Percentiles rank a stretch among this genome's conserved stretches.
phyloP scores from a whole-genome alignment of 1,140 invertebrate genomes.

The Leptinotarsa texana region DNA sequence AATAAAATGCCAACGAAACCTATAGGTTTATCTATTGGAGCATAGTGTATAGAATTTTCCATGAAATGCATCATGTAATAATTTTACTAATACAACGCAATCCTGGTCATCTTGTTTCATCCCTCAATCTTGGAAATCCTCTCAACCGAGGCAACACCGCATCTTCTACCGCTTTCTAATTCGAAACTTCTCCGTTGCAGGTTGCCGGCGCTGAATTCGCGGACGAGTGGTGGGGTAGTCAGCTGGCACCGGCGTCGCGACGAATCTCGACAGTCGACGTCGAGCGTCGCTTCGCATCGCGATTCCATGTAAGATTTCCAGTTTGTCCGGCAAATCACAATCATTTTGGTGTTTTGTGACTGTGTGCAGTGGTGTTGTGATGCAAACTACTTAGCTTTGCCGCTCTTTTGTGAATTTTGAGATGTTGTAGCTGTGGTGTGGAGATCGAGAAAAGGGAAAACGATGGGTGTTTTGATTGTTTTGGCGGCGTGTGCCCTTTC shows the following conservation, averaged over 20 bases:
- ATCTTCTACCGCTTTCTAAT: constrained; percentile 39
- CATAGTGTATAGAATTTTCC: no score
- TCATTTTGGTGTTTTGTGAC: constrained; percentile 23
- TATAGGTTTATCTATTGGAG: no score
- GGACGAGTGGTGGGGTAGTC: constrained; percentile 47
- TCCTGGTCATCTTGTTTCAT: no score
- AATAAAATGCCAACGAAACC: background rate
- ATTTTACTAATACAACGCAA: no score
- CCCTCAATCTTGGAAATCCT: no score
- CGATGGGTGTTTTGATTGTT: constrained; percentile 43
- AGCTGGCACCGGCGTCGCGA: constrained; percentile 54
- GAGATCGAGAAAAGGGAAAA: constrained; percentile 19
- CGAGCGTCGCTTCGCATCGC: constrained; percentile 45
- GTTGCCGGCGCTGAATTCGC: constrained; percentile 53
- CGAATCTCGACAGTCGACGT: constrained; percentile 53
- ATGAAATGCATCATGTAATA: no score
- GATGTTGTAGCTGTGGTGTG: constrained; percentile 37
- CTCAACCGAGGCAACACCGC: constrained; percentile 9
- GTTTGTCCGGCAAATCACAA: constrained; percentile 12
- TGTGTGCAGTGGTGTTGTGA: constrained; percentile 17
- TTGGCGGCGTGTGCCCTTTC: constrained; percentile 39
- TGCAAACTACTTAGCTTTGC: constrained; percentile 10
- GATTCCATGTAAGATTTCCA: constrained; percentile 10
- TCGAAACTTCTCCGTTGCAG: constrained; percentile 53
- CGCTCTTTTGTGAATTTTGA: constrained; percentile 35